These are phyloP conservation scores for Zapus hudsonius DNA, from an alignment of 2,113 vertebrate species.

Conservation along the genomic window DNA sequence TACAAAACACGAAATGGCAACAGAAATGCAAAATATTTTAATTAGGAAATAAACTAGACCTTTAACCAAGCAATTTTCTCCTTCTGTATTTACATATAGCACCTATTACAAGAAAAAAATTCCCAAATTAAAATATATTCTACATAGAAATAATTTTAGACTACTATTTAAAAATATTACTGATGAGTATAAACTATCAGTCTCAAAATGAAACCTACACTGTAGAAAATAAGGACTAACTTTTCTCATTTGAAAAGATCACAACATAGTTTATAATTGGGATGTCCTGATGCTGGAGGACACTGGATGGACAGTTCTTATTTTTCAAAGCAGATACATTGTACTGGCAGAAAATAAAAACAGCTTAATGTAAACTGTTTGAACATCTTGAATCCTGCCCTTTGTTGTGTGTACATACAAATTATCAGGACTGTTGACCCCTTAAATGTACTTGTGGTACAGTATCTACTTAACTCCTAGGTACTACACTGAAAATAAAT, in stretches of 20 bases:
- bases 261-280: constrained; percentile 63
- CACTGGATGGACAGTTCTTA: constrained; percentile 67
- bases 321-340: constrained; percentile 77
- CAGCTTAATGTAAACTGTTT: constrained; percentile 82
- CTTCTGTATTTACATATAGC: constrained; percentile 87
- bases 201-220: constrained; percentile 74
- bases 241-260: constrained; percentile 76
- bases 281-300: constrained; percentile 66
- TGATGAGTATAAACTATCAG: constrained; percentile 65
- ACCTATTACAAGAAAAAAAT: constrained; percentile 82
- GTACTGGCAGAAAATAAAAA: constrained; percentile 77
- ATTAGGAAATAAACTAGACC: constrained; percentile 80
- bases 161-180: constrained; percentile 77
- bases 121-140: constrained; percentile 65
- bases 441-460: constrained; percentile 73
- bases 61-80: constrained; percentile 67
- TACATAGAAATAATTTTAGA: constrained; percentile 74
- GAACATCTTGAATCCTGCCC: too few species aligned
- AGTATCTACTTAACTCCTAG: constrained; percentile 70
- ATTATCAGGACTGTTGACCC: constrained; percentile 58
- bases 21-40: constrained; percentile 71
- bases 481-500: constrained; percentile 80
- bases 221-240: constrained; percentile 75
- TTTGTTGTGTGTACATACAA: too few species aligned
- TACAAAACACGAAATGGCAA: constrained; percentile 79